Percentiles rank a stretch among this genome's conserved stretches.
These are phyloP conservation scores for Maccullochella peelii DNA, from an alignment of 2,113 vertebrate species.

Conservation along the genomic window DNA sequence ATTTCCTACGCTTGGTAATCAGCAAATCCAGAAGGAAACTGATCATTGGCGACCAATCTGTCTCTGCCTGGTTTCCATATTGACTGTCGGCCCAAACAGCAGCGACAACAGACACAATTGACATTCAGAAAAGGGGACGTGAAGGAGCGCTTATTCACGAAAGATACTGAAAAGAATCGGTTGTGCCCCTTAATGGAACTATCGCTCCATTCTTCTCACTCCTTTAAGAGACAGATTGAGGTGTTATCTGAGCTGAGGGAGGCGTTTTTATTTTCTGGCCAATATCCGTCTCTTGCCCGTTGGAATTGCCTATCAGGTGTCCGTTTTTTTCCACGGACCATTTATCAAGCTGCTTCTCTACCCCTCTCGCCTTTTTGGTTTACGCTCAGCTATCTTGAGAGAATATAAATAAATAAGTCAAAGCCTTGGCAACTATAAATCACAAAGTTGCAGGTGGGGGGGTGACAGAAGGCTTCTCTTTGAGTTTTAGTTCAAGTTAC, in stretches of 20 bases:
- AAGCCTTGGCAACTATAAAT: slow-evolving; percentile 44
- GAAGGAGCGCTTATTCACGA: slow-evolving; percentile 22
- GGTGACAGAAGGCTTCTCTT: slow-evolving; percentile 39
- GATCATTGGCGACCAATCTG: slow-evolving; percentile 44
- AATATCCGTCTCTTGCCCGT: slow-evolving; percentile 39
- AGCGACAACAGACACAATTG: slow-evolving; percentile 34
- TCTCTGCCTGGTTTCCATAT: slow-evolving; percentile 43
- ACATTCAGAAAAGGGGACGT: slow-evolving; percentile 40
- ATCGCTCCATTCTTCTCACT: slow-evolving; percentile 33
- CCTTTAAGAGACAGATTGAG: slow-evolving; percentile 67
- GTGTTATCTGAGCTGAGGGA: slow-evolving; percentile 65
- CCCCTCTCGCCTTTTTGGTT: slow-evolving; percentile 10
- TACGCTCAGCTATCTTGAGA: slow-evolving; percentile 38
- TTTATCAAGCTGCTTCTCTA: slow-evolving; percentile 60
- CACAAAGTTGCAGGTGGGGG: slow-evolving; percentile 35
- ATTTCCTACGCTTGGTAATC: slow-evolving; percentile 34
- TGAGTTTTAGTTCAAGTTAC: slow-evolving; percentile 10
- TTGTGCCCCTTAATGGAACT: slow-evolving; percentile 51
- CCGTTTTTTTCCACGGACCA: slow-evolving; percentile 31
- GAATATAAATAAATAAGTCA: slow-evolving; percentile 60
- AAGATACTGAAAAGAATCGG: slow-evolving; percentile 49
- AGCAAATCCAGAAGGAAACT: slow-evolving; percentile 33
- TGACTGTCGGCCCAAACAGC: slow-evolving; percentile 8
- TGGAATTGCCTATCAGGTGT: slow-evolving; percentile 57
- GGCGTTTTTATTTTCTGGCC: slow-evolving; percentile 60